Evolutionary conservation across 2,113 vertebrate species (phyloP), one percentile per base, ranked within the genome.

Genomic region (Albula goreensis): DNA sequence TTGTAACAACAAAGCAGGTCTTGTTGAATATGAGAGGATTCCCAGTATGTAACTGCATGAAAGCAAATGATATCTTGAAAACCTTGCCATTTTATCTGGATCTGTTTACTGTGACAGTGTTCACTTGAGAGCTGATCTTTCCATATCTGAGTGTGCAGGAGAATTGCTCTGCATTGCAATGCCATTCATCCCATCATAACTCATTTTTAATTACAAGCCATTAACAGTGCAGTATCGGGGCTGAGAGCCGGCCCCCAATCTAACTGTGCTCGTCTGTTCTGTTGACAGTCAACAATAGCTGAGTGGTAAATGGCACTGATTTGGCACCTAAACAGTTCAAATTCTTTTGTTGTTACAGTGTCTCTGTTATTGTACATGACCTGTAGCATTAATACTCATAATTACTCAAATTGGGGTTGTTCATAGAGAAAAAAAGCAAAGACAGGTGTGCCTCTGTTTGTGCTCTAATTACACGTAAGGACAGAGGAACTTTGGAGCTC

Each of bases 151-250:
- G 66, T 12, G 51, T 78, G 70, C 66, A 12, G 70, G 12, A 85
- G 77, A 48, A 80, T 49, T 48, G 50, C 41, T 81, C 80, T 83
- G 81, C 4, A 52, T 78, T 74, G 17, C 66, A 15, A 15, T 78
- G 81, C 85, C 85, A 81, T 82, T 86, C 81, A 86, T 86, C 63
- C 81, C 51, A n/a, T 86, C 85, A 81, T 86, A 86, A 86, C 50
- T 86, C 81, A 86, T 86, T 86, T 86, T 86, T 86, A 86, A 86
- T 86, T 86, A 86, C 85, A 51, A 78, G 81, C 85, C 81, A 83
- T 86, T 86, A 86, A 86, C 66, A 63, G 70, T 25, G 51, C 77
- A 49, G 51, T 41, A 82, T 25, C 31, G 31, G 85, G 81, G 85
- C 57, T 82, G 81, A 49, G 81, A 78, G 70, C 12, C 51, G 50